Evolutionary conservation across 2,113 vertebrate species (phyloP).

Genomic region (Tetraodon nigroviridis): DNA sequence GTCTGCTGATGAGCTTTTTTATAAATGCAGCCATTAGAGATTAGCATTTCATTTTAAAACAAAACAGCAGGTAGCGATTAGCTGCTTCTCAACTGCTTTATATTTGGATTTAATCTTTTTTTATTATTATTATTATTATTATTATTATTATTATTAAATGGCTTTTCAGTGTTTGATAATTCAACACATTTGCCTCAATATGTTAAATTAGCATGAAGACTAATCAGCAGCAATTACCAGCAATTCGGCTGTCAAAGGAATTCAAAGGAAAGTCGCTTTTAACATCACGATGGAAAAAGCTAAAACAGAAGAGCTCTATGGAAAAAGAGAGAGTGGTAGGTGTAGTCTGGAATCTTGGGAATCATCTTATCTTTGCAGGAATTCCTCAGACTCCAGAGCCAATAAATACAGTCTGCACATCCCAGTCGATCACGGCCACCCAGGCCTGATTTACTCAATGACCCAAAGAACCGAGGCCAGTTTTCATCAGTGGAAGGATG

Average conservation of each 20-base stretch:
- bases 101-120: too few species aligned
- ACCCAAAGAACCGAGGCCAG: neutral
- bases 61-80: too few species aligned
- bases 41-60: too few species aligned
- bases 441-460: slow-evolving; percentile 54
- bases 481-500: too few species aligned
- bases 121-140: too few species aligned
- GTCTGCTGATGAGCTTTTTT: too few species aligned
- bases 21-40: too few species aligned
- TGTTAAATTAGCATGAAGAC: neutral
- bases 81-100: too few species aligned
- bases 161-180: neutral
- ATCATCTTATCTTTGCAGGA: slow-evolving; percentile 52
- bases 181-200: neutral
- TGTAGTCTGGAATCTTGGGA: slow-evolving; percentile 46
- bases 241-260: neutral
- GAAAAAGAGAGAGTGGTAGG: slow-evolving; percentile 43
- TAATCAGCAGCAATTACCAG: neutral
- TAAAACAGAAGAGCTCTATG: slow-evolving; percentile 48
- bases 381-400: slow-evolving; percentile 52
- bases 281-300: slow-evolving; percentile 22
- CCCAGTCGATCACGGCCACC: slow-evolving; percentile 35
- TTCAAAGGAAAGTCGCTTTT: slow-evolving; percentile 14
- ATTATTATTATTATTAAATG: too few species aligned
- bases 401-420: slow-evolving; percentile 55